These are phyloP conservation scores for Isurus oxyrinchus DNA, from an alignment of 2,113 vertebrate genomes.

Conservation along the genomic window DNA sequence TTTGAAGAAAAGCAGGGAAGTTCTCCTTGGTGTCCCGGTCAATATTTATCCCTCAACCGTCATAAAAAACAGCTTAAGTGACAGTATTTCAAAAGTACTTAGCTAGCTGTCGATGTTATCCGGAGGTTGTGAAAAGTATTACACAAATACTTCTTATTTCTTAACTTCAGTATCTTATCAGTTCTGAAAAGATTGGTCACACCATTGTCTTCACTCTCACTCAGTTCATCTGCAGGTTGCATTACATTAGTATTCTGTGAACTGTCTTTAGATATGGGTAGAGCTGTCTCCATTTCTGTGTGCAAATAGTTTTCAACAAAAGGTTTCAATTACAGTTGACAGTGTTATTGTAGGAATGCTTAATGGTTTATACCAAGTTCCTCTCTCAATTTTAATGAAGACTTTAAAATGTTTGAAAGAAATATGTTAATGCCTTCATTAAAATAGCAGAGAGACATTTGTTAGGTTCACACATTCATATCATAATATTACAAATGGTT, in stretches of 20 bases:
- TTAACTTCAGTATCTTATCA: neutral
- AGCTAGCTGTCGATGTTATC: neutral
- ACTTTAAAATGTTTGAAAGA: constrained; percentile 27
- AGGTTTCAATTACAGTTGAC: constrained; percentile 7
- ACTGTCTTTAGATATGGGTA: neutral
- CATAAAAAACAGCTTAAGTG: neutral
- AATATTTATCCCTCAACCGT: neutral
- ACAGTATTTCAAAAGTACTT: neutral
- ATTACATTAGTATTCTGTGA: neutral
- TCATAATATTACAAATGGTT: constrained; percentile 8
- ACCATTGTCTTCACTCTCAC: neutral
- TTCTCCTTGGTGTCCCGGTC: neutral
- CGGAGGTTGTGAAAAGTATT: neutral
- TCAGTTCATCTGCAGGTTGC: neutral
- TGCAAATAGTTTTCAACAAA: constrained; percentile 31
- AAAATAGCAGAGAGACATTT: constrained; percentile 16
- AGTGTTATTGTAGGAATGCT: constrained; percentile 26
- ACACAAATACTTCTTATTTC: neutral
- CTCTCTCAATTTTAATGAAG: constrained; percentile 31
- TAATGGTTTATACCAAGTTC: constrained; percentile 21
- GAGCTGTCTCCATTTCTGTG: neutral
- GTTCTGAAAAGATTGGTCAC: neutral
- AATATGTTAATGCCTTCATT: constrained; percentile 22
- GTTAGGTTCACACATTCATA: neutral
- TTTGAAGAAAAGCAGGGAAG: neutral